Evolutionary conservation across 2,113 vertebrate species (phyloP), one percentile per base, ranked within the genome.

Genomic region (Indicator indicator): DNA sequence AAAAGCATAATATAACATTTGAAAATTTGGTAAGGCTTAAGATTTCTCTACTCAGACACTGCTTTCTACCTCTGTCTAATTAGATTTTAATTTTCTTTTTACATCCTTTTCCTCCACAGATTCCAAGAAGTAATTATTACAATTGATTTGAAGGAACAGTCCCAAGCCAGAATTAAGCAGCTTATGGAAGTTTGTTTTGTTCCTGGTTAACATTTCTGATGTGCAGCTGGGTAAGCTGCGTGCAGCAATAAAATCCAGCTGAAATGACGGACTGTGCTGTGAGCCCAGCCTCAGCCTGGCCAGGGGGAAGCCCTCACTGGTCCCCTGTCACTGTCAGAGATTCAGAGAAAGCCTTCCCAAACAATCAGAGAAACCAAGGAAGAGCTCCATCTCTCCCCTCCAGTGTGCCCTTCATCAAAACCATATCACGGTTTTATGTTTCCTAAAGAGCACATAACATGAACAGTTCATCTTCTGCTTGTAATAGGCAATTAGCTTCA

Each of bases 51-150:
- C 74, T 95, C 83, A 96, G 90, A 94, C 72, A 83, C 72, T 91
- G 75, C 65, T 88, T 89, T 92, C 83, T 95, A 83, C 91, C 93
- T 90, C 79, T n/a, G 86, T 97, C 97, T 97, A 97, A 97, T 98
- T 97, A 97, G 89, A 96, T 95, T 96, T 98, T 97, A 94, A 96
- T 97, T 97, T 97, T 96, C 91, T 94, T 97, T 96, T 97, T 90
- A 95, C 77, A 95, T 94, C 71, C 91, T 89, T 85, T 93, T 88
- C 90, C 96, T 97, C 95, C 44, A 87, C 90, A 97, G 89, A 94
- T 97, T 95, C 94, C 83, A 90, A 95, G 85, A 91, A 93, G 94
- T 96, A 96, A 97, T 97, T 97, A 97, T 96, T 97, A 93, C 94
- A 85, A 81, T 92, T 95, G 96, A 96, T 95, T 91, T 88, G 95